These are phyloP conservation scores for Scylla paramamosain DNA, from an alignment of 1,140 invertebrate species.

Conservation along the genomic window DNA sequence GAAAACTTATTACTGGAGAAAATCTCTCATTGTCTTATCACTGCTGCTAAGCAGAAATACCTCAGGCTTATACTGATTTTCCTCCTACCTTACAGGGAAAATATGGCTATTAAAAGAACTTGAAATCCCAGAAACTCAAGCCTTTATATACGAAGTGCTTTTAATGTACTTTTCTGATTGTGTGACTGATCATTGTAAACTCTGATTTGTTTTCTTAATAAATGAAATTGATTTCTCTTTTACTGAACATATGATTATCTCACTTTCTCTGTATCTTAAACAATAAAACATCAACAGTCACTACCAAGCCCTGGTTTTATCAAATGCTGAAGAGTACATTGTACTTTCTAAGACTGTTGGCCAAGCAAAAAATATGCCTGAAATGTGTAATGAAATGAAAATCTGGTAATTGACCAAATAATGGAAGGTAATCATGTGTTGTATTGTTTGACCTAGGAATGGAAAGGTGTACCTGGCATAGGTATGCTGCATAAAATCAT, in stretches of 20 bases:
- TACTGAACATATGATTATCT: neutral
- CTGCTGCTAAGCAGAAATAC: neutral
- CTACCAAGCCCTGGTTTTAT: neutral
- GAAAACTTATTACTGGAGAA: constrained; percentile 28
- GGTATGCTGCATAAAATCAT: too few species aligned
- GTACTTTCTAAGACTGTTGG: neutral
- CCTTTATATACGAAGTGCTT: constrained; percentile 73
- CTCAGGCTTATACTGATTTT: constrained; percentile 26
- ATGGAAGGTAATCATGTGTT: neutral
- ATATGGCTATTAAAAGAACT: constrained; percentile 13
- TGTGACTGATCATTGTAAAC: constrained; percentile 72
- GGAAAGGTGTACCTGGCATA: too few species aligned
- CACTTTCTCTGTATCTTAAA: neutral
- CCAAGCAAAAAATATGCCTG: neutral
- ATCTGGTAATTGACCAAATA: neutral
- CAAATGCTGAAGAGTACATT: neutral
- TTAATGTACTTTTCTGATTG: constrained; percentile 73
- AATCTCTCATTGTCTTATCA: constrained; percentile 34
- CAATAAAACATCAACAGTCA: neutral
- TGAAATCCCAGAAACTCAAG: constrained; percentile 61
- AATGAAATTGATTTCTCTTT: constrained; percentile 13
- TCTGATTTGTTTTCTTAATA: constrained; percentile 69
- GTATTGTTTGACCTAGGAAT: too few species aligned
- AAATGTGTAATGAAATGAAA: neutral
- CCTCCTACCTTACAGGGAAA: neutral